phyloP scores from a whole-genome alignment of 2,888 invertebrate genomes.

The Malthinus flaveolus region DNA sequence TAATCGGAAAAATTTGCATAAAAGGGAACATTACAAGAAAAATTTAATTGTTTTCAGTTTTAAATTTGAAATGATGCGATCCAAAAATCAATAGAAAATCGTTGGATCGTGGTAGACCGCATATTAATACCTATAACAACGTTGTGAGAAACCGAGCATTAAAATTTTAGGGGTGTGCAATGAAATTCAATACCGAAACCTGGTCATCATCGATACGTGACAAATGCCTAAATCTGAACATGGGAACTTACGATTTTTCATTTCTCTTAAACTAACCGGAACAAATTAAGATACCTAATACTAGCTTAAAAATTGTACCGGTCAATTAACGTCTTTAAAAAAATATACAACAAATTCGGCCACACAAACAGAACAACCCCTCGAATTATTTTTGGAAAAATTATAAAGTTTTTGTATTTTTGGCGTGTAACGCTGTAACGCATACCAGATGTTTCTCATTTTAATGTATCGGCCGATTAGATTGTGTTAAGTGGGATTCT shows the following conservation, averaged over 20 bases:
- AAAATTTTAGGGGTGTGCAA: constrained; percentile 15
- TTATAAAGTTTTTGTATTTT: constrained; percentile 31
- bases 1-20: too few species aligned
- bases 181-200: constrained; percentile 20
- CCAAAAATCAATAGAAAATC: too few species aligned
- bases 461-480: constrained; percentile 36
- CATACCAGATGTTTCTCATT: constrained; percentile 35
- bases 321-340: background rate
- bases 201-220: constrained; percentile 26
- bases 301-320: background rate
- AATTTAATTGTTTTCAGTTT: too few species aligned
- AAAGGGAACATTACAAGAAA: too few species aligned
- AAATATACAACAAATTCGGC: too few species aligned
- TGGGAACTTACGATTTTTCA: constrained; percentile 17
- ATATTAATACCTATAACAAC: too few species aligned
- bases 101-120: too few species aligned
- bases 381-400: constrained; percentile 13
- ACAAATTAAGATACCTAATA: background rate
- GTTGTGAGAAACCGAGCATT: background rate
- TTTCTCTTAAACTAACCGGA: background rate
- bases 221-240: constrained; percentile 22
- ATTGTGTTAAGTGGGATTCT: constrained; percentile 37
- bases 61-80: too few species aligned
- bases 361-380: too few species aligned
- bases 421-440: constrained; percentile 18